These are phyloP conservation scores for Lophius americanus DNA, from an alignment of 2,797 vertebrate genomes.

Conservation along the genomic window DNA sequence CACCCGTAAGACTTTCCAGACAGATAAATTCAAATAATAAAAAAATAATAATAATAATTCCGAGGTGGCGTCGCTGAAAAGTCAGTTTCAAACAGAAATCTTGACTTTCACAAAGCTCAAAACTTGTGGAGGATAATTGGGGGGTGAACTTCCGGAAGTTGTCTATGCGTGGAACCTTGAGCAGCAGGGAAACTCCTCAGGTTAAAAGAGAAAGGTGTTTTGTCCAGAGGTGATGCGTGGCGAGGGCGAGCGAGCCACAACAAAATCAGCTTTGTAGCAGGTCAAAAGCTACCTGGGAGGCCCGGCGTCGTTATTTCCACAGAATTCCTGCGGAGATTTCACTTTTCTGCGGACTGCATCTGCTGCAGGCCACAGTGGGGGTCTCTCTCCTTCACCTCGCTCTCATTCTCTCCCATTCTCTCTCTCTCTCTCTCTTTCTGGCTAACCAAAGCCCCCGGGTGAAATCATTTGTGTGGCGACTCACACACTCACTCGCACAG, in stretches of 20 bases:
- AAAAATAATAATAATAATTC: no score
- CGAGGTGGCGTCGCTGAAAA: background rate
- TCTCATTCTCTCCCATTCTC: conserved; percentile 13
- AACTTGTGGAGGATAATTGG: no score
- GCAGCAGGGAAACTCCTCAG: background rate
- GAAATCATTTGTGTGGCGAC: conserved; percentile 64
- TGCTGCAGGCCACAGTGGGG: conserved; percentile 26
- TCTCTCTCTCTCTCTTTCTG: conserved; percentile 25
- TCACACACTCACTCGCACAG: conserved; percentile 30
- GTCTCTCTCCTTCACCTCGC: background rate
- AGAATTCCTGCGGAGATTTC: conserved; percentile 38
- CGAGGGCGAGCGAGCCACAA: background rate
- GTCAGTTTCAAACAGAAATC: background rate
- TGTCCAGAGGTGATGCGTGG: conserved; percentile 24
- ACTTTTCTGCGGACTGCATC: conserved; percentile 33
- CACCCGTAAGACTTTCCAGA: conserved; percentile 25
- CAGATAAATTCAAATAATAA: no score
- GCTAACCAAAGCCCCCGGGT: conserved; percentile 42
- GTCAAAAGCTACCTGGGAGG: conserved; percentile 33
- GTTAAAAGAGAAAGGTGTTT: conserved; percentile 30
- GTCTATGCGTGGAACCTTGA: conserved; percentile 16
- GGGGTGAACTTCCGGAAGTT: conserved; percentile 2
- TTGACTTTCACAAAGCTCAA: no score
- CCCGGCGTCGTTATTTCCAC: conserved; percentile 15
- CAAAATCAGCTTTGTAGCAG: conserved; percentile 9